Evolutionary conservation across 2,888 invertebrate genomes (phyloP), one percentile per base, ranked within the genome.

Genomic region (Drosophila stalkeri): DNA sequence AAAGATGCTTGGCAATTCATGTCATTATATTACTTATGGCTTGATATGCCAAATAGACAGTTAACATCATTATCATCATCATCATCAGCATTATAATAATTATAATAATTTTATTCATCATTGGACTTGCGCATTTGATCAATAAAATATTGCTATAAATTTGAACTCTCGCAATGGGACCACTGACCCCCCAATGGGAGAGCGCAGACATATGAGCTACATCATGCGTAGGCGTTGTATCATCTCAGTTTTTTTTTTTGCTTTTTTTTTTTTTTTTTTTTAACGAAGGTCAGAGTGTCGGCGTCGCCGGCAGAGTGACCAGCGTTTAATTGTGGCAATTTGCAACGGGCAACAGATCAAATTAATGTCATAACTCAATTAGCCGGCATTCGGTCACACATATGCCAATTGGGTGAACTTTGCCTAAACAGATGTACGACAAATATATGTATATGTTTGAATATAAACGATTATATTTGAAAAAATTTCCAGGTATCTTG

Each of bases 331-430:
- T 89, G 82, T 72, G 72, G 75, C 75, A 86, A 79, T 86, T 89
- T 86, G 72, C 84, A 74, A 56, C 63, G 75, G 67, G 56, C 59
- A 55, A 51, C 72, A 76, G 82, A 86, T 86, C 80, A 86, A 82
- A 89, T 86, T 86, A 86, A 88, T 89, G 81, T 51, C 81, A 81
- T 87, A 86, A 87, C 86, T 87, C 79, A 89, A 87, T 87, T 87
- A 89, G 74, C 70, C 76, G 64, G 47, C 86, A 71, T 35, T 64
- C 43, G 55, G 51, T 55, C 47, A 49, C 46, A 55, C 41, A 27
- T 51, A 31, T 49, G n/a, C 31, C 37, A 56, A 43, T 68, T 68
- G 56, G 41, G 41, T 12, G 55, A 12, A 31, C 8, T 18, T 12
- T 2, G 12, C 18, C 8, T 55, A 55, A 41, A n/a, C 27, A 27